phyloP scores from a whole-genome alignment of 2,797 vertebrate genomes.

The Tapirus indicus region DNA sequence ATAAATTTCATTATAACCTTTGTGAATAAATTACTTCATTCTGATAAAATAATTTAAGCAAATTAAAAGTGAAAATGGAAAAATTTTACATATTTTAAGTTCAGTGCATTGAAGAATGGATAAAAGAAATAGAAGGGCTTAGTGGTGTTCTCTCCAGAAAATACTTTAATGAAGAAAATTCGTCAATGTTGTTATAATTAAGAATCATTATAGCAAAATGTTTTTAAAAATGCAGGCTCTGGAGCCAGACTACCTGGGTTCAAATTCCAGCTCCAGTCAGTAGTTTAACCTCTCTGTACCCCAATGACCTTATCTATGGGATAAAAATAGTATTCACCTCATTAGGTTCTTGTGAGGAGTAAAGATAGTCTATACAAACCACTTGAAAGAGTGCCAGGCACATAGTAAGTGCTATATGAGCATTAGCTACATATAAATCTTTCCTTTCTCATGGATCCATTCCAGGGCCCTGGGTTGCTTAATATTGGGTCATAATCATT shows the following conservation, averaged over 20 bases:
- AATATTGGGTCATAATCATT: background rate
- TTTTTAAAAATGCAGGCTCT: background rate
- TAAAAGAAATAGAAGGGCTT: background rate
- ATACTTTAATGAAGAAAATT: conserved; percentile 52
- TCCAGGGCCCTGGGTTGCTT: background rate
- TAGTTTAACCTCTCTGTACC: background rate
- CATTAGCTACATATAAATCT: background rate
- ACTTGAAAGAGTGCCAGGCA: background rate
- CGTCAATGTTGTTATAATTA: background rate
- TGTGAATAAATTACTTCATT: background rate
- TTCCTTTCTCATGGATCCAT: background rate
- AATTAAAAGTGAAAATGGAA: conserved; percentile 45
- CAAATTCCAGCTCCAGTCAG: background rate
- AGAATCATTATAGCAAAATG: background rate
- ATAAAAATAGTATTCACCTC: background rate
- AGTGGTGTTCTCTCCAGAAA: conserved; percentile 16
- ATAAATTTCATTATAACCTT: background rate
- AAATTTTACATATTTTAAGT: background rate
- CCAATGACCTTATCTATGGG: background rate
- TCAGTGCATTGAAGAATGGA: background rate
- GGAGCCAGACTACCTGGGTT: background rate
- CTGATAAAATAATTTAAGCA: conserved; percentile 15
- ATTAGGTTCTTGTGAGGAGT: background rate
- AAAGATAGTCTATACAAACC: background rate
- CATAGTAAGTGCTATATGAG: background rate